A percentile compares a stretch with the other conserved stretches of the same genome.
These are phyloP conservation scores for Diabrotica balteata DNA, from an alignment of 2,888 invertebrate species.

Conservation along the genomic window DNA sequence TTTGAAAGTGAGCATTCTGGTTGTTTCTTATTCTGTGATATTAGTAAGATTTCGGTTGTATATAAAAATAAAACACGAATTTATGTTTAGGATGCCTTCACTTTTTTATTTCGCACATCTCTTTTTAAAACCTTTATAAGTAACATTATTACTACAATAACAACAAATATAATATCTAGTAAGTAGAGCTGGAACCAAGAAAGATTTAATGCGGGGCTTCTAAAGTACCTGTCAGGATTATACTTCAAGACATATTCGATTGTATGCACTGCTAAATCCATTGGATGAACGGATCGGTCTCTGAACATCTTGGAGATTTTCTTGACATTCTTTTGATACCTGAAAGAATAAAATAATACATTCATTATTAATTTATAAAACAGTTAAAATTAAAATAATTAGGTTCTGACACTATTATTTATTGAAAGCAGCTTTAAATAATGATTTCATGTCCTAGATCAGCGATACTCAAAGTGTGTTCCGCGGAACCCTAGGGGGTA, in stretches of 20 bases:
- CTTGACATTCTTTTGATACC: constrained; percentile 4
- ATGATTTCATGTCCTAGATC: too few relatives aligned
- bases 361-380: too few relatives aligned
- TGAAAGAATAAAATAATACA: constrained; percentile 5
- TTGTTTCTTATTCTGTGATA: too few relatives aligned
- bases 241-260: constrained; percentile 6
- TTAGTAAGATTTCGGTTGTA: too few relatives aligned
- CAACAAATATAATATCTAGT: constrained; percentile 10
- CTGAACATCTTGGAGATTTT: constrained; percentile 14
- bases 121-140: neutral
- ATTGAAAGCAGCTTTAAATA: too few relatives aligned
- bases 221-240: neutral
- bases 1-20: too few relatives aligned
- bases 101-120: constrained; percentile 8
- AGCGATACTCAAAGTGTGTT: too few relatives aligned
- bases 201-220: constrained; percentile 4
- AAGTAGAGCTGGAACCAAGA: constrained; percentile 24
- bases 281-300: constrained; percentile 12
- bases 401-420: too few relatives aligned
- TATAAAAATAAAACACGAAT: too few relatives aligned
- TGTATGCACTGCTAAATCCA: constrained; percentile 10
- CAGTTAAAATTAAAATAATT: too few relatives aligned
- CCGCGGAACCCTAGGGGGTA: too few relatives aligned
- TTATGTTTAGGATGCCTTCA: constrained; percentile 3
- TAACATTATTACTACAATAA: neutral